phyloP scores from a whole-genome alignment of 2,888 invertebrate genomes.

The Hydroisotoma schaefferi region DNA sequence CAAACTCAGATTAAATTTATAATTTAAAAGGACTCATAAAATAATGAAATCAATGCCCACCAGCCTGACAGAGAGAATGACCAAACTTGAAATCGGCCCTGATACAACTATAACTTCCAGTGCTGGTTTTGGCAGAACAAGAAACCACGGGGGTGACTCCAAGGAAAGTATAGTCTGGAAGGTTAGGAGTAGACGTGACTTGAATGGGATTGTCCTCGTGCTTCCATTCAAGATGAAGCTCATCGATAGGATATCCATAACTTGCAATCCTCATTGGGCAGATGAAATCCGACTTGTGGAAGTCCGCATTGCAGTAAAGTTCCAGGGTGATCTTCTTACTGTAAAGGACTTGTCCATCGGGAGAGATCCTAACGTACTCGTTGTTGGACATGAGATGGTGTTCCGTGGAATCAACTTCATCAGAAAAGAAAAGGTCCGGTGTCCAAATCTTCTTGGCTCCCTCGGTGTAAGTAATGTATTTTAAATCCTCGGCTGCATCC shows the following conservation, averaged over 20 bases:
- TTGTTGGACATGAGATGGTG: conserved; percentile 51
- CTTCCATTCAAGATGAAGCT: conserved; percentile 8
- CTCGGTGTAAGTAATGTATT: conserved; percentile 21
- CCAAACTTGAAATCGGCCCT: conserved; percentile 8
- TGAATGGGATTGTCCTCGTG: not conserved
- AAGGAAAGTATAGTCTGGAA: not conserved
- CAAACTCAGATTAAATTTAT: too few species aligned
- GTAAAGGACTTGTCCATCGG: conserved; percentile 52
- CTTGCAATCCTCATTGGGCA: conserved; percentile 14
- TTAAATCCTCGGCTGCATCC: not conserved
- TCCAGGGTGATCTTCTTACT: conserved; percentile 52
- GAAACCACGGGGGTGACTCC: not conserved
- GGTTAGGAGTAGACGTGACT: not conserved
- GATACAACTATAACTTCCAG: conserved; percentile 3
- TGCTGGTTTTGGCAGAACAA: not conserved
- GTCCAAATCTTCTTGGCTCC: conserved; percentile 52
- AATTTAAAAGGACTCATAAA: too few species aligned
- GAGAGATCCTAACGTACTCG: conserved; percentile 52
- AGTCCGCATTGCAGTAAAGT: conserved; percentile 51
- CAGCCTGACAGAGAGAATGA: too few species aligned
- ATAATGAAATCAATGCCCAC: too few species aligned
- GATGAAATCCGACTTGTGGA: not conserved
- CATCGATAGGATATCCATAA: conserved; percentile 4
- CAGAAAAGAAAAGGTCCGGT: conserved; percentile 54
- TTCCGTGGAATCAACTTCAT: conserved; percentile 53